These are phyloP conservation scores for Dendroctonus valens DNA, from an alignment of 1,140 invertebrate species.

Conservation along the genomic window DNA sequence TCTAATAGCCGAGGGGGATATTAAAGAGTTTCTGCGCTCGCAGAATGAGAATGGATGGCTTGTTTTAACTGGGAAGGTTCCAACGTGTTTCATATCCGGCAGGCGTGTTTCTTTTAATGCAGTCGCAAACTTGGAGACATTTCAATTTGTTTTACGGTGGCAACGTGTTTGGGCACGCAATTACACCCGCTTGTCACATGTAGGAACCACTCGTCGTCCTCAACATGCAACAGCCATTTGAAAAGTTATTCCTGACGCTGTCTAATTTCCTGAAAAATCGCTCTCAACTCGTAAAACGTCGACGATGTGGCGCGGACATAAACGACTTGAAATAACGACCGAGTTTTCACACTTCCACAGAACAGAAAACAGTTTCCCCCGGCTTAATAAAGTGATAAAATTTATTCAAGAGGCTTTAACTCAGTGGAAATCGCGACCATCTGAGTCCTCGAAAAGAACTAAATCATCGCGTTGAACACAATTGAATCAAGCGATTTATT, in stretches of 20 bases:
- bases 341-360: constrained; percentile 18
- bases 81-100: constrained; percentile 5
- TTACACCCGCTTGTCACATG: no score
- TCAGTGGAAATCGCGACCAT: constrained; percentile 26
- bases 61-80: constrained; percentile 13
- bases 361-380: constrained; percentile 11
- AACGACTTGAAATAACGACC: constrained; percentile 22
- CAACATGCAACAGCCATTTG: no score
- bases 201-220: no score
- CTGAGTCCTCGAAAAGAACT: constrained; percentile 22
- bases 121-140: not conserved
- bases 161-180: no score
- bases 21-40: constrained; percentile 17
- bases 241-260: no score
- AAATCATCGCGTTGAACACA: constrained; percentile 15
- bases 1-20: constrained; percentile 22
- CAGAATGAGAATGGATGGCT: constrained; percentile 8
- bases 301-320: constrained; percentile 16
- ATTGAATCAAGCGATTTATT: constrained; percentile 8
- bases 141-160: no score
- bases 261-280: not conserved
- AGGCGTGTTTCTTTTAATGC: not conserved
- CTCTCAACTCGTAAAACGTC: constrained; percentile 7
- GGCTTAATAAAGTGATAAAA: constrained; percentile 31
- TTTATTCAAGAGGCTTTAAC: constrained; percentile 31